phyloP scores from a whole-genome alignment of 2,113 vertebrate genomes.

The Triplophysa siluroides region DNA sequence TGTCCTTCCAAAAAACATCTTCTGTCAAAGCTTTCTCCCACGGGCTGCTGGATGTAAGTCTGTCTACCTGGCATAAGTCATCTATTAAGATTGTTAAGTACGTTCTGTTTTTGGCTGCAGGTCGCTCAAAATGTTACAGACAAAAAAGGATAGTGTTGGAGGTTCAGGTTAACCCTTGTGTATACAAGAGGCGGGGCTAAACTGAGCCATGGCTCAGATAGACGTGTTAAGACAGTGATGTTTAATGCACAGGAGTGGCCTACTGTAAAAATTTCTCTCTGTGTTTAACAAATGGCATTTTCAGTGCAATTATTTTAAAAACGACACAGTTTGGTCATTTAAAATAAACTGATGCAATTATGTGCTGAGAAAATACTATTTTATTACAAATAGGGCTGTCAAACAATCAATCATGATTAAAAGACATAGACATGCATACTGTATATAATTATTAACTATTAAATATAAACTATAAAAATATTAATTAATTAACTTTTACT shows the following conservation, averaged over 20 bases:
- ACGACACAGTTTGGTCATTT: neutral
- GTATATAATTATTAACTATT: too few species aligned
- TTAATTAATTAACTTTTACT: too few species aligned
- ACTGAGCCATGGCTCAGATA: neutral
- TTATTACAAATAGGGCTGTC: too few species aligned
- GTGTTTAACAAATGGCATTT: neutral
- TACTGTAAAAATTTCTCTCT: neutral
- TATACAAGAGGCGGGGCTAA: neutral
- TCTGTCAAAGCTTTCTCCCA: slow-evolving; percentile 34
- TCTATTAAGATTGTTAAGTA: neutral
- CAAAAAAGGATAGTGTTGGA: neutral
- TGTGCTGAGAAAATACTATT: too few species aligned
- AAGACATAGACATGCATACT: too few species aligned
- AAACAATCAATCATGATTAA: too few species aligned
- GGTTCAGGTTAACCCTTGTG: neutral
- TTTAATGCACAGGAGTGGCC: slow-evolving; percentile 4
- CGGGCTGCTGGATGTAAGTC: slow-evolving; percentile 17
- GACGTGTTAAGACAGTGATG: slow-evolving; percentile 19
- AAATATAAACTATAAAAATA: too few species aligned
- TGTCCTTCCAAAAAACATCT: slow-evolving; percentile 34
- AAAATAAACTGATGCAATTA: too few species aligned
- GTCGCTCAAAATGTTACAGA: neutral
- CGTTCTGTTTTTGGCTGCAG: neutral
- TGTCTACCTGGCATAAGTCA: slow-evolving; percentile 3
- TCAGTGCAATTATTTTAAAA: neutral